Evolutionary conservation across 2,888 invertebrate species (phyloP), one percentile per base, ranked within the genome.

Genomic region (Zele albiditarsus): DNA sequence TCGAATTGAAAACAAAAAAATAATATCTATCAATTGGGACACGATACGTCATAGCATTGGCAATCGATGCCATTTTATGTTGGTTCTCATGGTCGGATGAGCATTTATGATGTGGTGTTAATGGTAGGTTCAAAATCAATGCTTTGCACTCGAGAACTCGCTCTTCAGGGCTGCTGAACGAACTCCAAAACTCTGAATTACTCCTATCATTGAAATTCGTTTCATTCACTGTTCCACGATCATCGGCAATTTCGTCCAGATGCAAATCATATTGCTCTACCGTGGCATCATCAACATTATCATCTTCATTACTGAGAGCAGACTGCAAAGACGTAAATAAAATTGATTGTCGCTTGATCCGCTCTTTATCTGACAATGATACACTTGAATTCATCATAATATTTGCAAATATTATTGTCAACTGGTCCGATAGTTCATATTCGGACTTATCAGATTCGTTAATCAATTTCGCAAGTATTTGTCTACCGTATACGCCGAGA

Each of bases 1-100:
- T 95, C 6, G 95, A 95, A 87, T 94, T 94, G 90, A 95, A 95
- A 0, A 95, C 94, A 90, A 95, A 95, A 90, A 95, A 95, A 84
- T 95, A 95, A 87, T 95, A 95, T 8, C 95, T 95, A 81, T 95
- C 94, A 0, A 92, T 90, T 67, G 95, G 94, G 0, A 95, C 93
- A 81, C 92, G 92, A 84, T 94, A 94, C 0, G 94, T 94, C 0
- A 94, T 89, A 0, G 93, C 92, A 81, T 94, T 94, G 4, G 90
- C 89, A 57, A 90, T 82, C 74, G 92, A 92, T 4, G 93, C 93
- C 0, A 89, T 85, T 23, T 89, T 87, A 0, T 91, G 90, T 10
- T 84, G 80, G 3, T 70, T 77, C 62, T 91, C 90, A 0, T 89
- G 86, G 53, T 89, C 89, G 0, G 90, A 90, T 0, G 90, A 85